phyloP scores from a whole-genome alignment of 2,113 vertebrate genomes.

The Silurus asotus region DNA sequence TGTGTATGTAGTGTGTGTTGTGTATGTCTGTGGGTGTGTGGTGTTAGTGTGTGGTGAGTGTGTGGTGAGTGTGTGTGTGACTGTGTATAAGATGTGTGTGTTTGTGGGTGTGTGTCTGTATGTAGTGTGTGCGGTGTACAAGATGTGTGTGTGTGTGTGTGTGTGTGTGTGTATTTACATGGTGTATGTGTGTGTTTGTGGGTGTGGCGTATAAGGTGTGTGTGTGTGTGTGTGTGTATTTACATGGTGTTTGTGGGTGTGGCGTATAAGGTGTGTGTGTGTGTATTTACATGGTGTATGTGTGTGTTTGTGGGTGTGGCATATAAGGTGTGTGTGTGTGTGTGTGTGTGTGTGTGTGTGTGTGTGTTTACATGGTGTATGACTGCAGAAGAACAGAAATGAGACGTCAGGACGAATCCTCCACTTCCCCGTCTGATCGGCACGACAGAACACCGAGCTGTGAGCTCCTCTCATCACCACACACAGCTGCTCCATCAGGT shows the following conservation, averaged over 20 bases:
- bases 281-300: no score
- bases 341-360: background rate
- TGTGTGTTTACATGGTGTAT: slow-evolving; percentile 87
- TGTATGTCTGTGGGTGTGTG: no score
- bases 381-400: slow-evolving; percentile 92
- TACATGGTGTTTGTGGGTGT: background rate
- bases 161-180: no score
- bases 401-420: slow-evolving; percentile 72
- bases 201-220: background rate
- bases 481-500: slow-evolving; percentile 83
- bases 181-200: background rate
- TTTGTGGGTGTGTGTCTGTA: background rate
- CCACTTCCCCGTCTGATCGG: slow-evolving; percentile 78
- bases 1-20: no score
- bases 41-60: no score
- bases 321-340: background rate
- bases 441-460: slow-evolving; percentile 75
- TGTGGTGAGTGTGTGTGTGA: no score
- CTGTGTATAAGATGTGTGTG: background rate
- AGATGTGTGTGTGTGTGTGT: no score
- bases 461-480: slow-evolving; percentile 61
- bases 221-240: background rate
- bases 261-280: background rate
- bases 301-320: background rate
- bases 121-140: background rate